These are phyloP conservation scores for Orussus abietinus DNA, from an alignment of 1,140 invertebrate genomes.

Conservation along the genomic window DNA sequence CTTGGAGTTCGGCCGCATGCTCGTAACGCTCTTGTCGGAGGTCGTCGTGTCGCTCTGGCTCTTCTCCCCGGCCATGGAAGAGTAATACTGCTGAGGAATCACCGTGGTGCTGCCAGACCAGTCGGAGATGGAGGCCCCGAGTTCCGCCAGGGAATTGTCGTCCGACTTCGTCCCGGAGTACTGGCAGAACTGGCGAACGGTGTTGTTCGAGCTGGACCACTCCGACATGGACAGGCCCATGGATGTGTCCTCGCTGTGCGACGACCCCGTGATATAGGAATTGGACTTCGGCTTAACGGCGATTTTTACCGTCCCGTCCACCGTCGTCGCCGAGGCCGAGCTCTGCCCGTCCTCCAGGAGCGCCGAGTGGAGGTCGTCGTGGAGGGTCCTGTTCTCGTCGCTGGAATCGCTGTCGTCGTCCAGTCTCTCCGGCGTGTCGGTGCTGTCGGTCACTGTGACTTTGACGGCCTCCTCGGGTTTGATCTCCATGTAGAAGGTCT, in stretches of 20 bases:
- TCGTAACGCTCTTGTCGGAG: slow-evolving; percentile 45
- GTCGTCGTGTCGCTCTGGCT: slow-evolving; percentile 48
- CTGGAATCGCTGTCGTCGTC: slow-evolving; percentile 50
- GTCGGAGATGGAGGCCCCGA: slow-evolving; percentile 58
- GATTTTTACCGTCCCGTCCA: slow-evolving; percentile 75
- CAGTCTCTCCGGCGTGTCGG: slow-evolving; percentile 30
- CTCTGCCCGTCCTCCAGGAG: slow-evolving; percentile 47
- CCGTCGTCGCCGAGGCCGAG: slow-evolving; percentile 55
- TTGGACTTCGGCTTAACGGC: slow-evolving; percentile 69
- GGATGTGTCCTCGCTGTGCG: slow-evolving; percentile 78
- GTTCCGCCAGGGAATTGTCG: slow-evolving; percentile 56
- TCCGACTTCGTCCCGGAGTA: slow-evolving; percentile 58
- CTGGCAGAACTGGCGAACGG: slow-evolving; percentile 71
- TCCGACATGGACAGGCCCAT: slow-evolving; percentile 78
- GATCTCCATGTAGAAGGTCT: slow-evolving; percentile 77
- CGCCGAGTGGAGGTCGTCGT: slow-evolving; percentile 47
- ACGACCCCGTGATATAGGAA: slow-evolving; percentile 64
- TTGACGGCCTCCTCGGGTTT: slow-evolving; percentile 68
- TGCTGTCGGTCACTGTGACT: slow-evolving; percentile 61
- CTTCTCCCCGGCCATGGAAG: slow-evolving; percentile 35
- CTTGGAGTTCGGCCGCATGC: slow-evolving; percentile 44
- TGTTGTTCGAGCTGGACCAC: slow-evolving; percentile 79
- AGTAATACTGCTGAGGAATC: slow-evolving; percentile 46
- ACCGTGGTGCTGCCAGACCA: slow-evolving; percentile 57
- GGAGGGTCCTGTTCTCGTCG: slow-evolving; percentile 54